Base-by-base conservation (phyloP, 2,888 invertebrate species). In the Dasysyrphus tricinctus region DNA sequence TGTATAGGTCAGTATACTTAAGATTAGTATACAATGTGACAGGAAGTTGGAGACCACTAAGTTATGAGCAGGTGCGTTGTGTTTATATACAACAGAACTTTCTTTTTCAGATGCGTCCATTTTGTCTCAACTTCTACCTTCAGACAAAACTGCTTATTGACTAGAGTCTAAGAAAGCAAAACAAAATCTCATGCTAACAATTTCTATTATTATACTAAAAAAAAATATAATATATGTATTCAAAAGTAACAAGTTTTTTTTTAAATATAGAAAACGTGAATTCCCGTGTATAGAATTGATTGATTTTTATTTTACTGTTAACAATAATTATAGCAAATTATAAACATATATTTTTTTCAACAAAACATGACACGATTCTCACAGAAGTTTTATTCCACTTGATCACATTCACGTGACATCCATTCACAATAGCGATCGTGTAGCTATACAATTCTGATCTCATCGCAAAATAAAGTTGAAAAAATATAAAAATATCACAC, bases 371-470 rank as follows among this genome's bases (percentile, higher is more conserved):
- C 73, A 81, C 44, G 73, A 80, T 80, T 85, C 81, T 63, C 77
- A 81, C 56, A 81, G 42, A 49, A 56, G 54, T 63, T 75, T 47
- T 39, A 72, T 75, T 79, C 70, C 63, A 81, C 74, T 70, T 78
- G 77, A 78, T 78, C 51, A 72, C 74, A 79, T 49, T 86, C 86
- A 82, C 75, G 82, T 86, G 82, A 82, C 82, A 73, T 47, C 69
- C 78, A 82, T 79, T 70, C 70, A 82, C 86, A 78, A 75, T 65
- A 86, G 59, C 70, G 70, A 79, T 78, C 86, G 74, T 82, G 78
- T 78, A 78, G 72, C 82, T 74, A 54, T 14, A 70, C 78, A 86
- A 78, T 75, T 82, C 78, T 86, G 86, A 86, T 86, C 78, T 86
- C 86, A 86, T 76, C 77, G 56, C 37, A 29, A 56, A 69, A 54